phyloP scores from a whole-genome alignment of 2,113 vertebrate genomes.

The Caranx melampygus region DNA sequence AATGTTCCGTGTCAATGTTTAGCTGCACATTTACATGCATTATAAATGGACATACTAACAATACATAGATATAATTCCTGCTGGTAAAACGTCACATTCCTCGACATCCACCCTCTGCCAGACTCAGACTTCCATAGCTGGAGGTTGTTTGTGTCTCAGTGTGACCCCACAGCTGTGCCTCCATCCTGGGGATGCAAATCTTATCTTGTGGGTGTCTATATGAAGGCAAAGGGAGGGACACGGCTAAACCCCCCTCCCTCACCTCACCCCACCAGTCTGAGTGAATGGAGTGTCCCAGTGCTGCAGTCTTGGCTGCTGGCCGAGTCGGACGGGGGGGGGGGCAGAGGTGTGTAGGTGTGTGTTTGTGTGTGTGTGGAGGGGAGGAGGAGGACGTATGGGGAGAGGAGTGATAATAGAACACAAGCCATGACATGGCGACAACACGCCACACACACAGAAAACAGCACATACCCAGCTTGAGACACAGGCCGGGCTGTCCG shows the following conservation, averaged over 20 bases:
- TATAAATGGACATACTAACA: background rate
- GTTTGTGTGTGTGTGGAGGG: slow-evolving; percentile 21
- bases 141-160: slow-evolving; percentile 22
- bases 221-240: background rate
- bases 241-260: slow-evolving; percentile 11
- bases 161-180: slow-evolving; percentile 25
- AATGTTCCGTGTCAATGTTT: slow-evolving; percentile 59
- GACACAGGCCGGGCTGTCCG: slow-evolving; percentile 72
- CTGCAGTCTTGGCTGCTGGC: slow-evolving; percentile 82
- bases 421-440: slow-evolving; percentile 80
- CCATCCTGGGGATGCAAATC: slow-evolving; percentile 42
- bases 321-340: slow-evolving; percentile 58
- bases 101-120: slow-evolving; percentile 12
- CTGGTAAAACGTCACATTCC: slow-evolving; percentile 34
- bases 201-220: slow-evolving; percentile 24
- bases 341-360: slow-evolving; percentile 53
- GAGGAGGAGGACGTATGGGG: slow-evolving; percentile 35
- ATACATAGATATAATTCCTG: background rate
- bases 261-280: slow-evolving; percentile 38
- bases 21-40: background rate
- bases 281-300: slow-evolving; percentile 67
- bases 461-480: slow-evolving; percentile 86
- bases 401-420: slow-evolving; percentile 84
- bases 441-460: slow-evolving; percentile 81
- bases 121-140: slow-evolving; percentile 30